A percentile compares a stretch with the other conserved stretches of the same genome.
Evolutionary conservation across 2,888 invertebrate species (phyloP).

Genomic region (Drosophila conformis): DNA sequence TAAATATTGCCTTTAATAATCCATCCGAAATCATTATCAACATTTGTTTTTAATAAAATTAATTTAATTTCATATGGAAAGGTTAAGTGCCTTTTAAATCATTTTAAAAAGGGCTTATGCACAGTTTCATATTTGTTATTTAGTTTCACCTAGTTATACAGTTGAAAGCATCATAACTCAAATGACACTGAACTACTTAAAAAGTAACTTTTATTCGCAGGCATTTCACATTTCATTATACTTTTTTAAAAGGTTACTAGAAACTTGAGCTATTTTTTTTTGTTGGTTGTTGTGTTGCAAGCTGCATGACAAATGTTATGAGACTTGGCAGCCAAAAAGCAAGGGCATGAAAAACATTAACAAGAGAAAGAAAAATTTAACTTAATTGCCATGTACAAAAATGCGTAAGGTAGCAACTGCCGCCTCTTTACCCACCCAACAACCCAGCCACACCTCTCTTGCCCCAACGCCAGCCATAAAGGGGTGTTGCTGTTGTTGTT

Average conservation of each 20-base stretch:
- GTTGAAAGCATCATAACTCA: neutral
- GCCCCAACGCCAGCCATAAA: slow-evolving; percentile 35
- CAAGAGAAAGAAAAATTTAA: slow-evolving; percentile 74
- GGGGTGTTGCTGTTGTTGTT: slow-evolving; percentile 61
- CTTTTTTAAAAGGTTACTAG: slow-evolving; percentile 2
- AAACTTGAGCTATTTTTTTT: slow-evolving; percentile 1
- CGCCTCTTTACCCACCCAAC: neutral
- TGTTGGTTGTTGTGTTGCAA: slow-evolving; percentile 17
- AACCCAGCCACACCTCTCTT: neutral
- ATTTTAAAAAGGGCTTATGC: neutral
- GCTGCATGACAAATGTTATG: slow-evolving; percentile 45
- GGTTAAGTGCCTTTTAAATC: neutral
- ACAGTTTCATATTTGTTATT: neutral
- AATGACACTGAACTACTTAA: slow-evolving; percentile 8
- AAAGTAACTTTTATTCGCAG: slow-evolving; percentile 6
- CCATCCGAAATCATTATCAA: neutral
- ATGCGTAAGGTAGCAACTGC: slow-evolving; percentile 54
- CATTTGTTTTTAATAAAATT: neutral
- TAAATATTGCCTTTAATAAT: neutral
- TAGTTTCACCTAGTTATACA: neutral
- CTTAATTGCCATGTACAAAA: slow-evolving; percentile 73
- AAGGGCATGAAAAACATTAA: slow-evolving; percentile 66
- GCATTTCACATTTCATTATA: slow-evolving; percentile 8
- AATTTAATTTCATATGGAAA: neutral
- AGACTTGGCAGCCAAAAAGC: slow-evolving; percentile 10